These are phyloP conservation scores for Rhyzopertha dominica DNA, from an alignment of 1,140 invertebrate species.

Conservation along the genomic window DNA sequence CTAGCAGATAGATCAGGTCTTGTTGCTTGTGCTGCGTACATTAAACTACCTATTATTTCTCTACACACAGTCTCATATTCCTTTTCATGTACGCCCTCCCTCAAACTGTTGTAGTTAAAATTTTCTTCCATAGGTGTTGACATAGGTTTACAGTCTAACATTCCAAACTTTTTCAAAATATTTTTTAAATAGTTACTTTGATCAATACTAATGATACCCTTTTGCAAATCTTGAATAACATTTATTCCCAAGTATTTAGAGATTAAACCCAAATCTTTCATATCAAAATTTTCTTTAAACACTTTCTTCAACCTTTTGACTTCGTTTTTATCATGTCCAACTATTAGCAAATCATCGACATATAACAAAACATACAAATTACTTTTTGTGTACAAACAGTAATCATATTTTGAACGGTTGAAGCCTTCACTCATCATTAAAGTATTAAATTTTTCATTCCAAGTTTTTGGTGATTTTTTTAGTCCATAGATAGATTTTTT, in stretches of 20 bases:
- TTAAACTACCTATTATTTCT: conserved; percentile 27
- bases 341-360: conserved; percentile 33
- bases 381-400: conserved; percentile 26
- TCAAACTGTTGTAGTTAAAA: conserved; percentile 9
- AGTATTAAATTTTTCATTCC: conserved; percentile 29
- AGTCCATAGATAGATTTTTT: conserved; percentile 19
- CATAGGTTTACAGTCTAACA: conserved; percentile 16
- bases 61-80: too few relatives aligned
- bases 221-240: conserved; percentile 14
- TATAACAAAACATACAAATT: conserved; percentile 25
- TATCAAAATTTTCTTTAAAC: conserved; percentile 4
- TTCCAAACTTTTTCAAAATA: conserved; percentile 9
- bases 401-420: conserved; percentile 19
- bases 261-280: too few relatives aligned
- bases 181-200: conserved; percentile 14
- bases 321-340: conserved; percentile 20
- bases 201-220: conserved; percentile 5
- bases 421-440: conserved; percentile 23
- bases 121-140: conserved; percentile 14
- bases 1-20: conserved; percentile 31
- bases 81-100: too few relatives aligned
- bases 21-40: conserved; percentile 33
- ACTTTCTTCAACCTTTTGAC: not conserved
- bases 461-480: conserved; percentile 20
- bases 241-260: conserved; percentile 16